Percentiles rank a stretch among this genome's conserved stretches.
Evolutionary conservation across 2,113 vertebrate species (phyloP).

Genomic region (Canis aureus): DNA sequence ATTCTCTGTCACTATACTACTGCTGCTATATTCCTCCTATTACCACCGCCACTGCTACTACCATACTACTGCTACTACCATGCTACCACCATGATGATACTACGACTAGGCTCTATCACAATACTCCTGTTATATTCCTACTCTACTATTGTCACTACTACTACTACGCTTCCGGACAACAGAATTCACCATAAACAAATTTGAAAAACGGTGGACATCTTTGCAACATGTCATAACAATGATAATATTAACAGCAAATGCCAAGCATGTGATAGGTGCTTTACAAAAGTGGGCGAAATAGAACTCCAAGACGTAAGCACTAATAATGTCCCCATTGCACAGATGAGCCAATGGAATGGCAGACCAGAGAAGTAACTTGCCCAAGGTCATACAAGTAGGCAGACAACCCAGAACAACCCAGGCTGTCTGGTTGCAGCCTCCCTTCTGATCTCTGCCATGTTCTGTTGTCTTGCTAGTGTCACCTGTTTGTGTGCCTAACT

Average conservation of each 20-base stretch:
- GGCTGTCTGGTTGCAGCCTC: too few relatives aligned
- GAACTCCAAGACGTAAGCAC: fast-evolving
- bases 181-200: background rate
- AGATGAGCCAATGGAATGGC: background rate
- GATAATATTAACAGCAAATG: too few relatives aligned
- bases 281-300: too few relatives aligned
- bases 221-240: fast-evolving
- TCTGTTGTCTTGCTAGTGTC: fast-evolving
- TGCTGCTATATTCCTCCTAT: fast-evolving
- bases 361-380: background rate
- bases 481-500: background rate
- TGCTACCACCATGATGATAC: background rate
- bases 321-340: fast-evolving
- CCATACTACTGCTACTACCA: fast-evolving
- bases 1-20: background rate
- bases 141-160: fast-evolving
- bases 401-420: background rate
- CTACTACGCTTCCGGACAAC: too few relatives aligned
- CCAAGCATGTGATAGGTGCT: fast-evolving
- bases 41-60: fast-evolving
- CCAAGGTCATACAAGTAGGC: fast-evolving
- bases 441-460: fast-evolving
- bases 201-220: background rate
- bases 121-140: fast-evolving
- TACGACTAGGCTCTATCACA: fast-evolving